Percentiles rank a stretch among this genome's conserved stretches.
Conservation (phyloP, 2,888 invertebrate genomes). For the Agrotis clavis region DNA sequence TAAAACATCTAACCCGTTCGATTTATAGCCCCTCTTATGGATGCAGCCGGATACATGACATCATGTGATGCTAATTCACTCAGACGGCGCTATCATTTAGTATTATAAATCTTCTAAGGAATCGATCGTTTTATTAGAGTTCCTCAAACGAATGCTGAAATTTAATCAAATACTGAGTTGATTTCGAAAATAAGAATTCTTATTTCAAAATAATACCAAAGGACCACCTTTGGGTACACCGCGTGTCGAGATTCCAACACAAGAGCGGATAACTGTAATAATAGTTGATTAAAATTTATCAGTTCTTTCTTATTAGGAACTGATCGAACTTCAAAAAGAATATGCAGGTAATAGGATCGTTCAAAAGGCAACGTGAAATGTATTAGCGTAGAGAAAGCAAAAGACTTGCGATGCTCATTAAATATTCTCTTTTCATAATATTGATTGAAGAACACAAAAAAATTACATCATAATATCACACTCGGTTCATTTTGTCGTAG, state of each 20-base stretch:
- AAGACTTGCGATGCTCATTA: constrained; percentile 17
- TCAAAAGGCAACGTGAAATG: constrained; percentile 5
- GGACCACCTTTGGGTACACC: no score
- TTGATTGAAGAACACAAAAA: constrained; percentile 14
- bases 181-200: no score
- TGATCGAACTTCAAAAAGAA: not conserved
- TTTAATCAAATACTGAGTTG: constrained; percentile 3
- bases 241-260: no score
- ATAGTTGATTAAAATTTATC: not conserved
- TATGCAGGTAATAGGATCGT: constrained; percentile 4
- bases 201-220: no score
- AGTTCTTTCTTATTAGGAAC: not conserved
- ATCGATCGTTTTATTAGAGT: constrained; percentile 71
- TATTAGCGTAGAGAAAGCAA: constrained; percentile 35
- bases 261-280: not conserved
- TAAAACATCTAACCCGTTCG: constrained; percentile 83
- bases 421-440: constrained; percentile 23
- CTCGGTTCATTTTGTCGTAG: not conserved
- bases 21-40: constrained; percentile 82
- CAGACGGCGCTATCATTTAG: constrained; percentile 80
- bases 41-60: constrained; percentile 87
- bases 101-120: constrained; percentile 78
- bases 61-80: constrained; percentile 87
- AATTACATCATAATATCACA: not conserved
- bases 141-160: constrained; percentile 50